Conservation (phyloP, 1,140 invertebrate species). For the Drosophila ogumai region DNA sequence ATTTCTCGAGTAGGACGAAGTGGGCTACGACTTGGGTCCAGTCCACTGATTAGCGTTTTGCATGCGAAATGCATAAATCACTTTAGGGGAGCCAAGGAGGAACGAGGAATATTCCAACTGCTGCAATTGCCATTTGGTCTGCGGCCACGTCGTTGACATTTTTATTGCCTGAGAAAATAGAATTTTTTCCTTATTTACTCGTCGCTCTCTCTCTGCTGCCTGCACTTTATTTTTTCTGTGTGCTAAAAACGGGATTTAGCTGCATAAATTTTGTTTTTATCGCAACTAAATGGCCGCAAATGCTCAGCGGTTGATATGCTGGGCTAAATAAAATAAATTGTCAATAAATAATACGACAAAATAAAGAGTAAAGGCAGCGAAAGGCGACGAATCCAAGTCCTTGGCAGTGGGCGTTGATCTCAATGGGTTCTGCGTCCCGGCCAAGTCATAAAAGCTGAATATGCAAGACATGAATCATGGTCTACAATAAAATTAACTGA, state of each 20-base stretch:
- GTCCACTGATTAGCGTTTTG: constrained; percentile 79
- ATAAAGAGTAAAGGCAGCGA: constrained; percentile 1
- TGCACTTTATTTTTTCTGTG: constrained; percentile 26
- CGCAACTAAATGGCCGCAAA: constrained; percentile 78
- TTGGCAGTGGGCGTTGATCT: constrained; percentile 50
- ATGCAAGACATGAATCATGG: constrained; percentile 49
- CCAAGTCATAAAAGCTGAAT: constrained; percentile 47
- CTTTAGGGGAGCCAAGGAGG: constrained; percentile 12
- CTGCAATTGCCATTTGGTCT: constrained; percentile 68
- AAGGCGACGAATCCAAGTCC: constrained; percentile 11
- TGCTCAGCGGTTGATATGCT: constrained; percentile 64
- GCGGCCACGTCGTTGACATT: constrained; percentile 75
- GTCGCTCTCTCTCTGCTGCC: constrained; percentile 10
- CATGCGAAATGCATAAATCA: constrained; percentile 81
- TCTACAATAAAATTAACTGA: constrained; percentile 34
- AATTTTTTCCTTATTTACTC: constrained; percentile 66
- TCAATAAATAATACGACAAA: constrained; percentile 58
- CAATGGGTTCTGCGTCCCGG: constrained; percentile 22
- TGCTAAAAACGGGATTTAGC: constrained; percentile 50
- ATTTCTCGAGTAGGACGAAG: constrained; percentile 28
- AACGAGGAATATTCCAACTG: constrained; percentile 34
- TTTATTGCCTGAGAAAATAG: constrained; percentile 83
- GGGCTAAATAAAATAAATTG: constrained; percentile 77
- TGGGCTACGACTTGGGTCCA: constrained; percentile 21
- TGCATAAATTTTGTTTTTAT: constrained; percentile 79